Evolutionary conservation across 2,797 vertebrate genomes (phyloP).

Genomic region (Apogon talboti): DNA sequence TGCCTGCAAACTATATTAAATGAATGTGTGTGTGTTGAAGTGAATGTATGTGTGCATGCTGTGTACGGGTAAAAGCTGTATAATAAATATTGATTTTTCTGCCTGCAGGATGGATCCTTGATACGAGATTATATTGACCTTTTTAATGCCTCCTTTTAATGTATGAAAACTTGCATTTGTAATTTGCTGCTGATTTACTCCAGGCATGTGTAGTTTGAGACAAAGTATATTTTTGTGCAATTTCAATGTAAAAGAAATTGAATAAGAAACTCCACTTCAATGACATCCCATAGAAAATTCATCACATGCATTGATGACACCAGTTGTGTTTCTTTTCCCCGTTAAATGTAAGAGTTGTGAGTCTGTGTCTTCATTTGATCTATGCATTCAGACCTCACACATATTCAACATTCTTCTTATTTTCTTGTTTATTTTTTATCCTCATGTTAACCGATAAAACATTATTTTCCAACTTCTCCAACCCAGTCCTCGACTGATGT

Average conservation of each 20-base stretch:
- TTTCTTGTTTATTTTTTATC: slow-evolving; percentile 19
- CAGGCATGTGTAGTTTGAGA: slow-evolving; percentile 1
- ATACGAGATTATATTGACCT: slow-evolving; percentile 82
- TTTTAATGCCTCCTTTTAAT: slow-evolving; percentile 74
- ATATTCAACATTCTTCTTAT: slow-evolving; percentile 11
- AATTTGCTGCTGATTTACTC: slow-evolving; percentile 42
- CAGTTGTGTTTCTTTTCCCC: slow-evolving; percentile 33
- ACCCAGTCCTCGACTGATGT: too few species aligned
- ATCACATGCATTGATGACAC: slow-evolving; percentile 64
- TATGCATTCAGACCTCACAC: slow-evolving; percentile 21
- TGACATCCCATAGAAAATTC: slow-evolving; percentile 8
- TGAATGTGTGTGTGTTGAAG: not conserved
- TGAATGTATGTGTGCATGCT: slow-evolving; percentile 3
- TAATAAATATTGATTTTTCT: slow-evolving; percentile 83
- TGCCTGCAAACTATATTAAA: slow-evolving; percentile 13
- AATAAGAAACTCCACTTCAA: not conserved
- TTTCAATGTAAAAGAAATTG: slow-evolving; percentile 6
- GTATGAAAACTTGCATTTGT: slow-evolving; percentile 70
- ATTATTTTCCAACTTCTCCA: slow-evolving; percentile 4
- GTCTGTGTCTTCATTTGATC: slow-evolving; percentile 27
- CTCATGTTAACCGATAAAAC: not conserved
- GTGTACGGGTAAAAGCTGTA: slow-evolving; percentile 68
- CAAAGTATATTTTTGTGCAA: not conserved
- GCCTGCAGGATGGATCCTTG: slow-evolving; percentile 66
- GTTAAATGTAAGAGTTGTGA: slow-evolving; percentile 40